Conservation (phyloP, 2,113 vertebrate genomes). For the Heterochromis multidens region DNA sequence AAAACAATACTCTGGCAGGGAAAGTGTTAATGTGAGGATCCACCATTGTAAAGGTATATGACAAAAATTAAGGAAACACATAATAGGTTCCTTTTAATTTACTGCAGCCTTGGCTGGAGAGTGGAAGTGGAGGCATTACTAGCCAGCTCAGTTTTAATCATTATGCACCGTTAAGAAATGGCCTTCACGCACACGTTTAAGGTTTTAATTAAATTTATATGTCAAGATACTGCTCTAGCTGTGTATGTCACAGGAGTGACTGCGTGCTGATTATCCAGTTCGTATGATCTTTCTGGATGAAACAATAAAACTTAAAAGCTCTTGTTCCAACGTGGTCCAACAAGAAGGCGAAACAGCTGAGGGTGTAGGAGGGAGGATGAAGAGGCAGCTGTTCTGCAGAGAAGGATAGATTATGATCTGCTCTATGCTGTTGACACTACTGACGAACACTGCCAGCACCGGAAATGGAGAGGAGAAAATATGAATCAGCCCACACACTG, state of each 20-base stretch:
- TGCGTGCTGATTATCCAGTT: constrained; percentile 18
- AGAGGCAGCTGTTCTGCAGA: constrained; percentile 52
- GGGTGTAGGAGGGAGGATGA: constrained; percentile 53
- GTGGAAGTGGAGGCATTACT: neutral
- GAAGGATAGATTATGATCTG: constrained; percentile 41
- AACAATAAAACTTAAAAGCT: constrained; percentile 23
- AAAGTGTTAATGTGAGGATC: neutral
- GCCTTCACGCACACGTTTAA: neutral
- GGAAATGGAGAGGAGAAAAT: constrained; percentile 8
- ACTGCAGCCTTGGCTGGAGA: constrained; percentile 2
- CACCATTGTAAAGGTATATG: neutral
- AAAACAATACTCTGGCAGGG: neutral
- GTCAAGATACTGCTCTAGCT: constrained; percentile 3
- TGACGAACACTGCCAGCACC: constrained; percentile 3
- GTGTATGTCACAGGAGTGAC: neutral
- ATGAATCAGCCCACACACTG: constrained; percentile 2
- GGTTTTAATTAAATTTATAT: constrained; percentile 33
- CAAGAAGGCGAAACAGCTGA: constrained; percentile 45
- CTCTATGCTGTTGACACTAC: constrained; percentile 35
- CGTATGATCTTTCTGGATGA: constrained; percentile 19
- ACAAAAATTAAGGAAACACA: neutral
- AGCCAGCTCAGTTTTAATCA: constrained; percentile 25
- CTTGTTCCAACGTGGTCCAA: constrained; percentile 11
- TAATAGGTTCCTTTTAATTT: neutral
- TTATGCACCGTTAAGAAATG: constrained; percentile 19